phyloP scores from a whole-genome alignment of 2,888 invertebrate genomes.

The Erpobdella octoculata region DNA sequence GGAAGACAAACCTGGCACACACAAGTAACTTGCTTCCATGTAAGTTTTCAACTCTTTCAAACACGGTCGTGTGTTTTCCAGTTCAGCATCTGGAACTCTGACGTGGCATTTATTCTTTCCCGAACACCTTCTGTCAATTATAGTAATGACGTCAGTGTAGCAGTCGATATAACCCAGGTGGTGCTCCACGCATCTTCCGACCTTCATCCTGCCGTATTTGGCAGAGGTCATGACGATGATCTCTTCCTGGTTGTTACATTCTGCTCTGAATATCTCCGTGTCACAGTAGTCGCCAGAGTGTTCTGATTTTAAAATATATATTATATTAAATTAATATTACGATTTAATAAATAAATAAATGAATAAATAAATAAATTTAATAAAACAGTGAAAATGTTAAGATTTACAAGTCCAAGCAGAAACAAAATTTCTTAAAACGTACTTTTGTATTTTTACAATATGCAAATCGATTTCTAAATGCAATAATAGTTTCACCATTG shows the following conservation, averaged over 20 bases:
- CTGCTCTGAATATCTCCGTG: constrained; percentile 31
- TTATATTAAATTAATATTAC: too few relatives aligned
- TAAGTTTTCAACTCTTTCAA: constrained; percentile 34
- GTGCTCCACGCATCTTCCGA: constrained; percentile 32
- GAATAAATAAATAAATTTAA: too few relatives aligned
- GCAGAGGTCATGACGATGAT: constrained; percentile 31
- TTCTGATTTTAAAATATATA: background rate
- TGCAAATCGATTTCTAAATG: too few relatives aligned
- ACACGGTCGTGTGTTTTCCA: constrained; percentile 34
- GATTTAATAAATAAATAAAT: too few relatives aligned
- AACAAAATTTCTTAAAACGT: too few relatives aligned
- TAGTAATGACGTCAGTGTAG: constrained; percentile 31
- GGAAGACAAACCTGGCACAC: constrained; percentile 28
- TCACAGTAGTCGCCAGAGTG: constrained; percentile 28
- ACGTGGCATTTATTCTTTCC: constrained; percentile 31
- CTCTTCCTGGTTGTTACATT: constrained; percentile 27
- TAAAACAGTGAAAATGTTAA: too few relatives aligned
- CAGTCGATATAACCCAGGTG: constrained; percentile 34
- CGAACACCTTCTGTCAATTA: constrained; percentile 31
- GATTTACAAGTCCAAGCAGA: too few relatives aligned
- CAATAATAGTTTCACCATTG: too few relatives aligned
- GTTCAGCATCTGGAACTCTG: constrained; percentile 33
- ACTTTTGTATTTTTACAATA: too few relatives aligned
- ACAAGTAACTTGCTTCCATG: constrained; percentile 34
- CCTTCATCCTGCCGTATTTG: constrained; percentile 32